phyloP scores from a whole-genome alignment of 2,797 vertebrate species.

The Etheostoma perlongum region DNA sequence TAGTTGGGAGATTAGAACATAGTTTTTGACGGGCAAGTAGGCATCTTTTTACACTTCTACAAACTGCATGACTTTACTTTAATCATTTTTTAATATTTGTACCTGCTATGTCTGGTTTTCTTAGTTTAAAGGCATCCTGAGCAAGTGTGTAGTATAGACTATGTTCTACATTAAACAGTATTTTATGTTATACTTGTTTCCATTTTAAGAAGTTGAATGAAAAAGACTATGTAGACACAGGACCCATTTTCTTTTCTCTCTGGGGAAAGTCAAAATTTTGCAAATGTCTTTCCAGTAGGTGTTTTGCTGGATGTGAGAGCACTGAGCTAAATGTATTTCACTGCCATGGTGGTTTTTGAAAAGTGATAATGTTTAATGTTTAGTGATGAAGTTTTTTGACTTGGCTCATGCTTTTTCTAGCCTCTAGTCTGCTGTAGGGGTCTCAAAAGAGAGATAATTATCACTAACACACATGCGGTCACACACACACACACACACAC shows the following conservation, averaged over 20 bases:
- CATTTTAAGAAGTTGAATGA: not conserved
- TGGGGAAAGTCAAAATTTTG: not conserved
- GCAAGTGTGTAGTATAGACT: not conserved
- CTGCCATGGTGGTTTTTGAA: conserved; percentile 1
- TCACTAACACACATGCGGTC: conserved; percentile 16
- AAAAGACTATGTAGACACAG: not conserved
- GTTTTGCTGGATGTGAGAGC: conserved; percentile 27
- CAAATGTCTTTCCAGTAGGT: not conserved
- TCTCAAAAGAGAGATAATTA: conserved; percentile 19
- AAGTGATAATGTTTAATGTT: conserved; percentile 29
- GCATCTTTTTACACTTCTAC: conserved; percentile 17
- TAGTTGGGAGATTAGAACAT: conserved; percentile 1
- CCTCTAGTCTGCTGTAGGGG: conserved; percentile 23
- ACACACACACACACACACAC: not conserved
- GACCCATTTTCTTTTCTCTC: not conserved
- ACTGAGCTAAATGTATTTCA: conserved; percentile 1
- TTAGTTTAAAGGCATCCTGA: conserved; percentile 3
- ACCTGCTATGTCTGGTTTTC: not conserved
- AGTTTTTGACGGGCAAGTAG: conserved; percentile 2
- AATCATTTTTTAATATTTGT: conserved; percentile 19
- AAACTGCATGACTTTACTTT: conserved; percentile 14
- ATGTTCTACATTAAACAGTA: not conserved
- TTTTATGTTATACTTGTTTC: not conserved
- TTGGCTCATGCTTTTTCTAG: conserved; percentile 12
- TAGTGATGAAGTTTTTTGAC: conserved; percentile 29